Evolutionary conservation across 2,888 invertebrate genomes (phyloP).

Genomic region (Geophilus truncorum): DNA sequence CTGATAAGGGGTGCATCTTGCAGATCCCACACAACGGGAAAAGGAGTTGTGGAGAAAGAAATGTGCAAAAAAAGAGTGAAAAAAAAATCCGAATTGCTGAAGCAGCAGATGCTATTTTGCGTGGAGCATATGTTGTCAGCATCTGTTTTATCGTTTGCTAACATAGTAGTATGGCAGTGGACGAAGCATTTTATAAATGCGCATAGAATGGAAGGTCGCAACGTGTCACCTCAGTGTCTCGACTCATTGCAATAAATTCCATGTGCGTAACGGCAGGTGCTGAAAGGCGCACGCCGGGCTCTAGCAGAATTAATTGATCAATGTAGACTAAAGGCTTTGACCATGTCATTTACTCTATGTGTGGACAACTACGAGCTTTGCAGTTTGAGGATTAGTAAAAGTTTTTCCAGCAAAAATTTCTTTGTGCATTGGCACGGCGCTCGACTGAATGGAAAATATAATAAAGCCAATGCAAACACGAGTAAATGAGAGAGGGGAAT

Average conservation of each 20-base stretch:
- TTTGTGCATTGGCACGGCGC: not conserved
- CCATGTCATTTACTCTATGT: not conserved
- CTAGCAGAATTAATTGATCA: slow-evolving; percentile 20
- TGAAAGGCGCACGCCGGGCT: slow-evolving; percentile 6
- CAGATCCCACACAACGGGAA: not conserved
- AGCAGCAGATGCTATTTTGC: slow-evolving; percentile 8
- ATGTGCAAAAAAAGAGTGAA: no score
- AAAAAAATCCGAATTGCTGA: no score
- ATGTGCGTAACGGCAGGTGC: slow-evolving; percentile 12
- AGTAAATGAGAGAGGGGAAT: not conserved
- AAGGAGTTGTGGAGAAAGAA: not conserved
- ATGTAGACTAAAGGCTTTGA: slow-evolving; percentile 18
- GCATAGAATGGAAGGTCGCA: slow-evolving; percentile 20
- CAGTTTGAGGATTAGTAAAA: not conserved
- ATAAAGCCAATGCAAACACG: not conserved
- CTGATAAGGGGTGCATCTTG: not conserved
- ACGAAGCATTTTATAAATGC: slow-evolving; percentile 21
- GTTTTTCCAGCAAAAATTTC: not conserved
- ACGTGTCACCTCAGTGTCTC: slow-evolving; percentile 25
- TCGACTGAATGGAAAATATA: not conserved
- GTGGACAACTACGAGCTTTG: not conserved
- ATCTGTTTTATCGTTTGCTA: slow-evolving; percentile 17
- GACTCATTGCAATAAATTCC: slow-evolving; percentile 23
- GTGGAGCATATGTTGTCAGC: not conserved
- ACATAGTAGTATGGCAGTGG: not conserved